Base-by-base conservation (phyloP, 1,140 invertebrate genomes). In the Diachasma alloeum region DNA sequence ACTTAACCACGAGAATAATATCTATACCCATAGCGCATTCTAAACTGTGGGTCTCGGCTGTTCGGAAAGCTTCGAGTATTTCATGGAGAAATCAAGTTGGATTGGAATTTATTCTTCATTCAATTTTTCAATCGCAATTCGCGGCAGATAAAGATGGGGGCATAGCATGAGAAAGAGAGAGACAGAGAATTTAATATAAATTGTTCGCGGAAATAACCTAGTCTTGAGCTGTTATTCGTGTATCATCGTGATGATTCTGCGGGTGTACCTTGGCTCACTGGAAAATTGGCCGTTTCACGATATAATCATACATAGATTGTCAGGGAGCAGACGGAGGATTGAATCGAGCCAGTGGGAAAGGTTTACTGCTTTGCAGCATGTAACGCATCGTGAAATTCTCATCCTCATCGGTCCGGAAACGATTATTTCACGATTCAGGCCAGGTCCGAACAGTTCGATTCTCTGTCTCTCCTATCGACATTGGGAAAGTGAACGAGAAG, bases 371-470 rank as follows among this genome's bases (percentile, higher is more conserved):
- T 63, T 26, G 59, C 19, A 26, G 24, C 59, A 63, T 63, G 59
- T 24, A 63, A 63, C 24, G 15, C 59, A 63, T 63, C 59, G 24
- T 26, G 22, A 63, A 63, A 63, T 63, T 19, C 59, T 26, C 59
- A 63, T 63, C 59, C 59, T 26, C 59, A 63, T 26, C 67, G 66
- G 72, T 74, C 73, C 70, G 75, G 71, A 79, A 63, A 75, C 72
- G 73, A 80, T 81, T 80, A 74, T 81, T 78, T 77, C 72, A 74
- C 71, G 74, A 80, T 79, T 78, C 74, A 77, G 67, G 59, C 75
- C 70, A 66, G 72, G 77, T 63, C 24, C 24, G 59, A 63, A 26
- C 10, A 13, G 22, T 26, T 63, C 11, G 59, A 31, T 19, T 19
- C 19, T 19, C 59, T 22, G 13, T 9, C 19, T 22, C 17, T 59